phyloP scores from a whole-genome alignment of 2,888 invertebrate species.

The Polydrusus cervinus region DNA sequence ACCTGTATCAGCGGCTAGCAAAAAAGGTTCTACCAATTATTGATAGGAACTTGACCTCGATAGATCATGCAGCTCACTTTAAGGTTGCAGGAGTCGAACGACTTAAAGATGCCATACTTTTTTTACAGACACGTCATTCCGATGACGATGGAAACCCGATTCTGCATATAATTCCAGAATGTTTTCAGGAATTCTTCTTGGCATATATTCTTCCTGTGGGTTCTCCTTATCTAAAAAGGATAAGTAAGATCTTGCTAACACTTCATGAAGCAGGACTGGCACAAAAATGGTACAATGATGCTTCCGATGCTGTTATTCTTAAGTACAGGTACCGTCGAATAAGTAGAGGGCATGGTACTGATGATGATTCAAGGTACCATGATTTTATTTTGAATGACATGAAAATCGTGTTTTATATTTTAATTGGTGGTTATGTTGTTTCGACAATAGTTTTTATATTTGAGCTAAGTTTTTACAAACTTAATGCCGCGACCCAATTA shows the following conservation, averaged over 20 bases:
- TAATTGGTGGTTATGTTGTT: conserved; percentile 46
- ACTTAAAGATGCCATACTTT: conserved; percentile 58
- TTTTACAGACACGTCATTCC: conserved; percentile 62
- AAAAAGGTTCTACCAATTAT: conserved; percentile 30
- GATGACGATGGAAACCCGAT: conserved; percentile 64
- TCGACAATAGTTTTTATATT: conserved; percentile 36
- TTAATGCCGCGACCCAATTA: too few species aligned
- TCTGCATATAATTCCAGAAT: conserved; percentile 70
- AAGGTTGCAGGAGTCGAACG: conserved; percentile 29
- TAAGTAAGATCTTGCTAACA: conserved; percentile 65
- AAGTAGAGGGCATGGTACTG: not conserved
- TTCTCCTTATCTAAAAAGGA: conserved; percentile 67
- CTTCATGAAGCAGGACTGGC: conserved; percentile 68
- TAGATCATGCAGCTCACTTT: conserved; percentile 55
- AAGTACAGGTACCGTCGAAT: conserved; percentile 11
- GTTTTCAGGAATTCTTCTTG: conserved; percentile 69
- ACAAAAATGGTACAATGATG: conserved; percentile 67
- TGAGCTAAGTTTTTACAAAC: not conserved
- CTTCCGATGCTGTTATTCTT: conserved; percentile 51
- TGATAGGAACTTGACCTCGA: conserved; percentile 26
- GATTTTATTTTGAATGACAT: conserved; percentile 54
- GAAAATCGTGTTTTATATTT: conserved; percentile 54
- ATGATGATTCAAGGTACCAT: conserved; percentile 18
- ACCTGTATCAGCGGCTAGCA: conserved; percentile 47
- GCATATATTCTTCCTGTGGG: conserved; percentile 69